Evolutionary conservation across 37 sponge, comb jelly and placozoan species (phyloP), one percentile per base, ranked within the genome.

Genomic region (Amphimedon queenslandica): DNA sequence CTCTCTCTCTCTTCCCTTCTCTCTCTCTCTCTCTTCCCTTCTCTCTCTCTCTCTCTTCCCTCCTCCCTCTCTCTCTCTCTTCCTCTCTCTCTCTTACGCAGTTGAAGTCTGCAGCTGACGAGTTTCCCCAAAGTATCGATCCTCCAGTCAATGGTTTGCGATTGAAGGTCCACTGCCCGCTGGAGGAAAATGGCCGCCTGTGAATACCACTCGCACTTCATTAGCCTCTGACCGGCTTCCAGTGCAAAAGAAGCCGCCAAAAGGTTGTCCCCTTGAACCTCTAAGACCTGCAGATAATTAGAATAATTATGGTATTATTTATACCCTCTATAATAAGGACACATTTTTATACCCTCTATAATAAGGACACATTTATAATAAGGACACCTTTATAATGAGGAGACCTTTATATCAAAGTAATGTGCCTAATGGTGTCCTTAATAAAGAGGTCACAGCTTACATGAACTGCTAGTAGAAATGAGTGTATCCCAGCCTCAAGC

Each of bases 211-310:
- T 72, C 31, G 18, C 77, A 73, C 40, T 70, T 40, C 55, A 69
- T 75, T 47, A 88, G 51, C 37, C 53, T 55, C 3, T 78, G 60
- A 0, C 74, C 89, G 0, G 74, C 34, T 35, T 88, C 89, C 58
- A 83, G 43, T 21, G 74, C 66, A 64, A 70, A 88, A 76, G 78
- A 78, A 27, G 80, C 89, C 16, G 89, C 89, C 80, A 88, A 77
- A 28, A 77, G 58, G 70, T 68, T 51, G 28, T 82, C 66, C 3
- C 71, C 71, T 38, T 67, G 38, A 31, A 57, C 71, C 53, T 83
- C 74, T n/a, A 82, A 84, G 11, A 77, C 75, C 79, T 88, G 43
- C 2, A 67, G 6, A 32, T 10, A 27, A 61, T 27, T 11, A 33
- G 32, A 13, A 61, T 23, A 27, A 27, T 23, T 61, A 23, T 29